Evolutionary conservation across 2,797 vertebrate genomes (phyloP), one percentile per base, ranked within the genome.

Genomic region (Tolypeutes matacus): DNA sequence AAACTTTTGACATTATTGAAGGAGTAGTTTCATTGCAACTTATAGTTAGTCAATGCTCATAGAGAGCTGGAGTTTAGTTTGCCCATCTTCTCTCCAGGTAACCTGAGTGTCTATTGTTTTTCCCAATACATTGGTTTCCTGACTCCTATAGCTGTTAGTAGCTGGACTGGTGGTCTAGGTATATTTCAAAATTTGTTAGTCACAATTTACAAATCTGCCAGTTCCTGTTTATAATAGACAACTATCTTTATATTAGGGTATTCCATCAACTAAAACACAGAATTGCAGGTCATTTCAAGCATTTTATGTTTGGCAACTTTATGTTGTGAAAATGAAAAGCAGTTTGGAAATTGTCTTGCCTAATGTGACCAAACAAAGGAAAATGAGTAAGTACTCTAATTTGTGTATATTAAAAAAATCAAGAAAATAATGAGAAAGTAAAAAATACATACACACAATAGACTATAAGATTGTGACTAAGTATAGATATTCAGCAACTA

Each of bases 351-450:
- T 83, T 42, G 42, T 70, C 15, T 90, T 94, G 15, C 14, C 18
- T 87, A 86, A 60, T 9, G 58, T 65, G 36, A 84, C 31, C n/a
- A 62, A 78, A 70, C 23, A 70, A 73, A 82, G 76, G 29, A 77
- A 27, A 75, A 85, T 56, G 21, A 73, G 5, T 51, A 67, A 49
- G 36, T 70, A 27, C 9, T 27, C 9, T 23, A 69, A 21, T 64
- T 49, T 17, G 58, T 27, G 13, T n/a, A 73, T 60, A n/a, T 29
- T 1, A 76, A 56, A 94, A 93, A 84, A 88, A 67, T 56, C 8
- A 60, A 75, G 75, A 42, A 91, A 86, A 76, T 49, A 69, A 75
- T 10, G 18, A 95, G 53, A 58, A 86, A 83, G n/a, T 23, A 75
- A 90, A 82, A n/a, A 75, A 29, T 21, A 39, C 12, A 17, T 10